Base-by-base conservation (phyloP, 2,113 vertebrate genomes). In the Anhinga rufa region DNA sequence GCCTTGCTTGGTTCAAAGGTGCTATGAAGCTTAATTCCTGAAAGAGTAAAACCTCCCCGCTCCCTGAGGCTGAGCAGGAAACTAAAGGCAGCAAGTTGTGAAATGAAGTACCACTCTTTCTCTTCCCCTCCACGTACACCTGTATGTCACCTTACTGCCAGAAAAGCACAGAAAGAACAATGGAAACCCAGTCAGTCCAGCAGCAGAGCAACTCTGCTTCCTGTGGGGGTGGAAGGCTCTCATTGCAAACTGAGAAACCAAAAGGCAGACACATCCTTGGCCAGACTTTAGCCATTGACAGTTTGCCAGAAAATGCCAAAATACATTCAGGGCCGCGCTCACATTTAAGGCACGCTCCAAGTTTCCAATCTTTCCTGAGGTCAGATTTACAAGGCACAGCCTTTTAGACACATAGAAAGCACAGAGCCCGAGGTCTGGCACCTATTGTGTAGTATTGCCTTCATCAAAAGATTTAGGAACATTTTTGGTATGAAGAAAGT, bases 181-280 rank as follows among this genome's bases (percentile, higher is more conserved):
- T 0, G 1, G 82, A 69, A 89, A n/a, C 62, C 46, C 38, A 17
- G 31, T 2, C 72, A 52, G 62, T 4, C 52, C 87, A 69, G 75
- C 32, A 72, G 66, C 87, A 85, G 71, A 49, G 10, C 1, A 5
- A 10, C 40, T 49, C 78, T 1, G 2, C 14, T 13, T 87, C 92
- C 75, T 69, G 61, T 9, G 58, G 78, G 86, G 54, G 66, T 70
- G 82, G 38, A 58, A 57, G 64, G 78, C 79, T 96, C 62, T 49
- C 1, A 0, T 1, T 91, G 60, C 71, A 79, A 84, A 75, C 74
- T 44, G 64, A 93, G 90, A 92, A 90, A 77, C 82, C 58, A 28
- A 77, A 48, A 62, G 17, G 54, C 90, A 95, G 90, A 95, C 90
- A 93, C 58, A 11, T 74, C 93, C 79, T 76, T 77, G 94, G 93